Base-by-base conservation (phyloP, 2,113 vertebrate genomes). In the Stictonetta naevosa region DNA sequence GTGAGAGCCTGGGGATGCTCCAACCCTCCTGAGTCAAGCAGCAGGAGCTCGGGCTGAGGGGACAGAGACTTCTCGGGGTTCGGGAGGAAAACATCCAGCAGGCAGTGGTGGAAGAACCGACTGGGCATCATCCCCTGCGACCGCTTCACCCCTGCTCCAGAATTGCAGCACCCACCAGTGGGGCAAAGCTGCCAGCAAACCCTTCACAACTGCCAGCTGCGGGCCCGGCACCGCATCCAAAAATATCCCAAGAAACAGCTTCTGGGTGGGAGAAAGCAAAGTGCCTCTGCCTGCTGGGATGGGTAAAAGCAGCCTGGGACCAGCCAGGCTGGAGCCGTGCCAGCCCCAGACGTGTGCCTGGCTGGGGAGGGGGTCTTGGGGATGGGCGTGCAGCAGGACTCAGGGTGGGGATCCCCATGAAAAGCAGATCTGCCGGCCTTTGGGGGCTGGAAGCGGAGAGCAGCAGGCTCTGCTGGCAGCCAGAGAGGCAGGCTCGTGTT, bases 401-500 rank as follows among this genome's bases (percentile, higher is more conserved):
- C 28, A 42, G 17, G 53, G 10, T 20, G 33, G 10, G 26, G 21
- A 8, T 46, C n/a, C 28, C 28, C 14, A 56, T 48, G 83, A 19
- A 40, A 28, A 77, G 59, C 55, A 68, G 58, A 86, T 48, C 53
- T 86, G 48, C 14, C 12, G 20, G 42, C 48, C 75, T 52, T n/a
- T 8, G 11, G 8, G 73, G 40, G 15, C 55, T 71, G 73, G 40
- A 31, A 2, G 2, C 28, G 50, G 72, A 56, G 75, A 86, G 73
- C 36, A 81, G 36, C 60, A 71, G 59, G 64, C 36, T 1, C 40
- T 4, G 13, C 81, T 75, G 62, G 11, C 56, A 63, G 66, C 14
- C 3, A 0, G 6, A 22, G 40, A 18, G 67, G 58, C 0, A 0
- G 40, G 14, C 19, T 88, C 0, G 0, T 46, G 86, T 69, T 77